Base-by-base conservation (phyloP, 1,140 invertebrate species). In the Brachionus calyciflorus region DNA sequence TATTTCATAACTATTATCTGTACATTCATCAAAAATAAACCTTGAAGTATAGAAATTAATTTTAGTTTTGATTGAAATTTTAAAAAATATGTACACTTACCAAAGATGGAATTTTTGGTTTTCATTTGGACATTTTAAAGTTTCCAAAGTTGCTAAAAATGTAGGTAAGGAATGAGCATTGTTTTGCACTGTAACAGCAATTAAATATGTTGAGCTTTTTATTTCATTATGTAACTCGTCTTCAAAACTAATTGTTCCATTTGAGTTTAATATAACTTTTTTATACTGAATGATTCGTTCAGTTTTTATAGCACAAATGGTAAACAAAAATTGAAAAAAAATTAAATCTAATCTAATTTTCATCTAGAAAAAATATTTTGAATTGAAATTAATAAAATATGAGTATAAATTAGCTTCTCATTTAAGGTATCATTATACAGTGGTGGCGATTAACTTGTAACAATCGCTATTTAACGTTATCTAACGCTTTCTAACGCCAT, bases 1-100 rank as follows among this genome's bases (percentile, higher is more conserved):
- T 7, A 65, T 65, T 44, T 65, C 60, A 44, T 65, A 65, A 17
- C 60, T 65, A 9, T 65, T 65, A 41, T 65, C 60, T 12, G 19
- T 14, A 24, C 60, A 65, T 24, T 40, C 26, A 10, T 65, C 60
- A 44, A 65, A 65, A 24, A 65, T 65, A 26, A 65, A 21, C 60
- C 60, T 65, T 26, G 28, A 33, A 10, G 0, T 41, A 37, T 40
- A n/a, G n/a, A n/a, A n/a, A n/a, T n/a, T n/a, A n/a, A n/a, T n/a
- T n/a, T n/a, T n/a, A n/a, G n/a, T n/a, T n/a, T n/a, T n/a, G n/a
- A n/a, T n/a, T n/a, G n/a, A n/a, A n/a, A n/a, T n/a, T n/a, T n/a
- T 28, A 30, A 60, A 60, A 14, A 26, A 0, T 5, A 14, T 33
- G 21, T 9, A 40, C 7, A 44, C 19, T n/a, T 21, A 65, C 60